Evolutionary conservation across 2,113 vertebrate species (phyloP), one percentile per base, ranked within the genome.

Genomic region (Nanorana parkeri): DNA sequence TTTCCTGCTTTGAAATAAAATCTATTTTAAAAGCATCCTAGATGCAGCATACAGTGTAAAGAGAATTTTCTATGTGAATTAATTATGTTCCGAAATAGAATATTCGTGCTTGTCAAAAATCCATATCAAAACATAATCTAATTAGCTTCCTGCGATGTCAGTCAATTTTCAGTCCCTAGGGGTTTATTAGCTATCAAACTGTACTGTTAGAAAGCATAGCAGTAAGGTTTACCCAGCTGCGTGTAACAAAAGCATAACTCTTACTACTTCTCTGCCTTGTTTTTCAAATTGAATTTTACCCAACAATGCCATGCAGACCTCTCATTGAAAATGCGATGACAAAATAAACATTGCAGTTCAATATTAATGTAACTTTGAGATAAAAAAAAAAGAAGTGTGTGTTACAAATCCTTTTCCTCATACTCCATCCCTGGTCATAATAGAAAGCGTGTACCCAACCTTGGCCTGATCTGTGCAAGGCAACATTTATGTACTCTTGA

Each of bases 91-190:
- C 55, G 20, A 56, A 65, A 54, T 41, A 47, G 24, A 78, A 67
- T 67, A 78, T 67, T 16, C 64, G 17, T 55, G 26, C 63, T 78
- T 67, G 63, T 78, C 76, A 67, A 32, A 67, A 21, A 13, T n/a
- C 11, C 32, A 26, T 19, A 29, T 77, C 58, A 26, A 77, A 77
- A 41, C 41, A 55, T 55, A 78, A 78, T 78, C 76, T 67, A 78
- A 78, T 78, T 78, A 78, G 26, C 64, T 67, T 36, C 61, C 61
- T 55, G 51, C 64, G 29, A 56, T 67, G 63, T 67, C 76, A 78
- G 63, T 78, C 76, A 78, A 32, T 67, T 56, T 23, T 28, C 19
- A 66, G 16, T 20, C 76, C 21, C 17, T 24, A 32, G 47, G 76
- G 63, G 47, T 67, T 78, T 67, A 55, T 55, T 78, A 67, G 58